phyloP scores from a whole-genome alignment of 2,888 invertebrate species.

The Agrotis exclamationis region DNA sequence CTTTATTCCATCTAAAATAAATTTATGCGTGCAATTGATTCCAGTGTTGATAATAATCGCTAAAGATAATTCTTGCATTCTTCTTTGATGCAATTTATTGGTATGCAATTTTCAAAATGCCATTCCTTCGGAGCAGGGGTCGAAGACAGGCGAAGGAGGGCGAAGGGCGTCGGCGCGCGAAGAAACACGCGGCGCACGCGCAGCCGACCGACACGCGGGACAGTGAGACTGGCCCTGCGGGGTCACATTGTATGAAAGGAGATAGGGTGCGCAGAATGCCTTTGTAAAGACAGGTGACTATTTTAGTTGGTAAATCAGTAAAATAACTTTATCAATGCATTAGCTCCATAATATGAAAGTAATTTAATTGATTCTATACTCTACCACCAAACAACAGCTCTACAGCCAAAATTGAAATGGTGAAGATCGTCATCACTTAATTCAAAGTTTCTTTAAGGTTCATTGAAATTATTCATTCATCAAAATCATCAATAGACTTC shows the following conservation, averaged over 20 bases:
- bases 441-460: too few relatives aligned
- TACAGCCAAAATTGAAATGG: too few relatives aligned
- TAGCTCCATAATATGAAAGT: too few relatives aligned
- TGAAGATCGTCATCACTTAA: too few relatives aligned
- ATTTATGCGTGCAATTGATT: not conserved
- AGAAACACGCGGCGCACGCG: slow-evolving; percentile 35
- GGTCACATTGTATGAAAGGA: slow-evolving; percentile 42
- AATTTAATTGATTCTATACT: too few relatives aligned
- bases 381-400: too few relatives aligned
- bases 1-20: not conserved
- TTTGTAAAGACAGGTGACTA: too few relatives aligned
- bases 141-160: slow-evolving; percentile 10
- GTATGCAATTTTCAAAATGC: slow-evolving; percentile 32
- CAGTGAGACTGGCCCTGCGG: slow-evolving; percentile 32
- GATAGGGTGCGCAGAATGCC: not conserved
- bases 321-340: too few relatives aligned
- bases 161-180: slow-evolving; percentile 34
- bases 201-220: slow-evolving; percentile 43
- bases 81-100: slow-evolving; percentile 27
- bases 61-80: not conserved
- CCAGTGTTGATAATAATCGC: not conserved
- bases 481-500: too few relatives aligned
- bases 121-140: slow-evolving; percentile 3
- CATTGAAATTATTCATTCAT: too few relatives aligned
- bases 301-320: too few relatives aligned